Evolutionary conservation across 2,888 invertebrate genomes (phyloP), one percentile per base, ranked within the genome.

Genomic region (Dynastes grantii): DNA sequence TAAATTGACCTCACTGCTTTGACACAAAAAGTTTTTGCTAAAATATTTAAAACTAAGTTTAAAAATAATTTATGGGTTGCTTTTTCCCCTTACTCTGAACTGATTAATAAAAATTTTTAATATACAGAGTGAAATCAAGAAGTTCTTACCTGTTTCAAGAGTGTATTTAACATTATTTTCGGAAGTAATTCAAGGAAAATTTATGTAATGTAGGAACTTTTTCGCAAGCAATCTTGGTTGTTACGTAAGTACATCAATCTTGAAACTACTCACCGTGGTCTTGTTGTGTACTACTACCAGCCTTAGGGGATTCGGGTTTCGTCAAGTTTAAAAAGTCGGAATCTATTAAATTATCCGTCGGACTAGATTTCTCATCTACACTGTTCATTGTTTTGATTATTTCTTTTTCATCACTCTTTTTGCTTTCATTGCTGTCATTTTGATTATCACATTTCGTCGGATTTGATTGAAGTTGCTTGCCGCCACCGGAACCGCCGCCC

Each of bases 211-310:
- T 32, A 32, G 32, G 32, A 32, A 32, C 29, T 32, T 32, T 32
- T 32, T 32, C 29, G 29, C 29, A 4, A 4, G 32, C 32, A 32
- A 32, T 32, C 32, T 32, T 4, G 32, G 32, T 32, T 32, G 32
- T 32, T 32, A 32, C 0, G 32, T 4, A 32, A 32, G 32, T 2
- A 32, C 4, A 32, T 2, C 22, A 1, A 16, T 5, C n/a, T 55
- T 55, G n/a, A 22, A 55, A 27, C 32, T 40, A 79, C 82, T 83
- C 83, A 87, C 88, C 87, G 76, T 86, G 84, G 84, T 88, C 88
- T 80, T 87, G 87, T 80, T 88, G 88, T 79, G 84, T 86, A 80
- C 88, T 88, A 75, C 87, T 87, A 76, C 88, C 87, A 3, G 88
- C 87, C 80, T 88, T 87, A 0, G 88, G 88, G 0, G 88, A 88